Base-by-base conservation (phyloP, 1,140 invertebrate species). In the Mactra quadrangularis region DNA sequence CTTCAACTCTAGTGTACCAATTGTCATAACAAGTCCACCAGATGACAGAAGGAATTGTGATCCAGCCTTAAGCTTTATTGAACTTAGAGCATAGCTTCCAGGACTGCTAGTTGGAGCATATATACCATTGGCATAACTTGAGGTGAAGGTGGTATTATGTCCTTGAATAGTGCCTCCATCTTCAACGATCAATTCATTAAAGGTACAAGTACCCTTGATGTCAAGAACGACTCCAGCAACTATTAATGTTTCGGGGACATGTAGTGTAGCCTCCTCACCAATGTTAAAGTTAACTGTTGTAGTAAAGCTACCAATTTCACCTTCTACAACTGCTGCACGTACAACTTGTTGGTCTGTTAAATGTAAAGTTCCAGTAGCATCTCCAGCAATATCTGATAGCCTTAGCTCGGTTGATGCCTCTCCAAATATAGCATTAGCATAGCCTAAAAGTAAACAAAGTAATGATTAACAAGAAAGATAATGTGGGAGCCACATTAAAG, bases 141-240 rank as follows among this genome's bases (percentile, higher is more conserved):
- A 87, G 6, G 88, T 90, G 53, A 83, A 87, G 25, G 89, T 88
- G 38, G 87, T 87, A n/a, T 55, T 81, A n/a, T 87, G 75, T n/a
- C 88, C 75, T 19, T 85, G 62, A 0, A 90, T 83, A 22, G 79
- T 45, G 2, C 86, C 89, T 17, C 83, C 79, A 35, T 84, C 75
- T 57, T 89, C 89, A 3, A 89, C 77, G 41, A 87, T 76, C 0
- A 90, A 81, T 35, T 85, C 88, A 62, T 87, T 89, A 57, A 87
- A 89, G 0, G 89, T 90, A n/a, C 88, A 87, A 17, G 66, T 82
- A 13, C 89, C 89, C 9, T 70, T 66, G 1, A 90, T 76, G 19
- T 85, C 66, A 0, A 88, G 64, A 13, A 64, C 79, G 0, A 84
- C 85, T 7, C 88, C 86, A 27, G 75, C 86, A 15, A 89, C 83